phyloP scores from a whole-genome alignment of 1,140 invertebrate genomes.

The Caerostris extrusa region DNA sequence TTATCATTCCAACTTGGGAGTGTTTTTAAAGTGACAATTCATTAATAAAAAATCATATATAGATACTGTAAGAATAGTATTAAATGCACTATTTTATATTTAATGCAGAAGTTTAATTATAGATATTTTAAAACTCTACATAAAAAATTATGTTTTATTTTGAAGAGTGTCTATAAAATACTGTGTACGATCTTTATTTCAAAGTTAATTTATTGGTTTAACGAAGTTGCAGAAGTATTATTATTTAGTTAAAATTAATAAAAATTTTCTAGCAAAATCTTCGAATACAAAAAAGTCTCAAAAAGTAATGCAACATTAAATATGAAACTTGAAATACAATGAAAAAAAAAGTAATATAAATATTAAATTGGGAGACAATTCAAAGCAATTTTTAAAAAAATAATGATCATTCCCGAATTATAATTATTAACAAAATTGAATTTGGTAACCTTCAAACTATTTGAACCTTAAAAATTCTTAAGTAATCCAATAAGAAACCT shows the following conservation, averaged over 20 bases:
- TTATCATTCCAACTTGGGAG: slow-evolving; percentile 26
- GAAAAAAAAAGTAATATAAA: no score
- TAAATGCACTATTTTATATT: slow-evolving; percentile 28
- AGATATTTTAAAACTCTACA: neutral
- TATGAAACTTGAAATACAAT: no score
- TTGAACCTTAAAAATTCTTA: no score
- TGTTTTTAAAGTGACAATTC: slow-evolving; percentile 9
- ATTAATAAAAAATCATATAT: slow-evolving; percentile 16
- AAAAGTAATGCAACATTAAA: no score
- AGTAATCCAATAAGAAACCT: no score
- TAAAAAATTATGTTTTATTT: neutral
- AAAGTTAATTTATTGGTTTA: neutral
- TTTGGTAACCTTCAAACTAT: no score
- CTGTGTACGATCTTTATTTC: neutral
- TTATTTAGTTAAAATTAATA: neutral
- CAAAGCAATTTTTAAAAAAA: no score
- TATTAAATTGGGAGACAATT: no score
- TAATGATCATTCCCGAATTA: no score
- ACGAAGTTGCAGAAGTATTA: neutral
- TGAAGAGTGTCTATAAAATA: slow-evolving; percentile 19
- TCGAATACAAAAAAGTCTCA: no score
- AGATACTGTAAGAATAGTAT: slow-evolving; percentile 18
- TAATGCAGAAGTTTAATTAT: neutral
- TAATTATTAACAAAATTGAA: no score
- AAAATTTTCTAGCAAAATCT: no score